phyloP scores from a whole-genome alignment of 1,140 invertebrate genomes.

The Brachionus rubens region DNA sequence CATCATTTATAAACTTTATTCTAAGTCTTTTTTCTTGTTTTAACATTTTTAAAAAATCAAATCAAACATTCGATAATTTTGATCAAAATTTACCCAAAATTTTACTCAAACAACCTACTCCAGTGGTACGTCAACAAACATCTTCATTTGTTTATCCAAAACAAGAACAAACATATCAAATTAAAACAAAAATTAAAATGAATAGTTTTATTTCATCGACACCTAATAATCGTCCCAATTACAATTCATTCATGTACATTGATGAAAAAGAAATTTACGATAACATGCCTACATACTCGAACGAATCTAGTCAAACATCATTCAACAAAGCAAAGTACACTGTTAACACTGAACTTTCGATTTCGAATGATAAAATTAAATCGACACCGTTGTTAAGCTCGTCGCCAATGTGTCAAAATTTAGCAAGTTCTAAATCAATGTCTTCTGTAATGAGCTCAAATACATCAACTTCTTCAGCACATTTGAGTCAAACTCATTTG shows the following conservation, averaged over 20 bases:
- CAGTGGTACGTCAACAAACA: background rate
- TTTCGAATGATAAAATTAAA: background rate
- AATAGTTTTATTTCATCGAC: constrained; percentile 16
- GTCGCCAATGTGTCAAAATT: background rate
- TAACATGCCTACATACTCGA: background rate
- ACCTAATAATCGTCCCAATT: background rate
- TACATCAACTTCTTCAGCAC: background rate
- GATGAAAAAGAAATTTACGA: constrained; percentile 38
- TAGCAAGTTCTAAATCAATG: background rate
- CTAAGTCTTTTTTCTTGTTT: background rate
- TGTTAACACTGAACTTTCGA: background rate
- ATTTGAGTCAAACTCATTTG: background rate
- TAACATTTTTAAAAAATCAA: background rate
- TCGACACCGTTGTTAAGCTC: background rate
- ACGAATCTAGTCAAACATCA: constrained; percentile 31
- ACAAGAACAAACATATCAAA: background rate
- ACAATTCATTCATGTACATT: constrained; percentile 25
- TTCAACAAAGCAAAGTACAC: constrained; percentile 39
- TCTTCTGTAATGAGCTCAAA: background rate
- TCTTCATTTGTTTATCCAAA: background rate
- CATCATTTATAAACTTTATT: background rate
- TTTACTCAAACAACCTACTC: background rate
- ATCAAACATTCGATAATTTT: background rate
- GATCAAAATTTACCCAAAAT: background rate
- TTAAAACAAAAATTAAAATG: background rate